These are phyloP conservation scores for Drosophila teissieri DNA, from an alignment of 1,140 invertebrate genomes.

Conservation along the genomic window DNA sequence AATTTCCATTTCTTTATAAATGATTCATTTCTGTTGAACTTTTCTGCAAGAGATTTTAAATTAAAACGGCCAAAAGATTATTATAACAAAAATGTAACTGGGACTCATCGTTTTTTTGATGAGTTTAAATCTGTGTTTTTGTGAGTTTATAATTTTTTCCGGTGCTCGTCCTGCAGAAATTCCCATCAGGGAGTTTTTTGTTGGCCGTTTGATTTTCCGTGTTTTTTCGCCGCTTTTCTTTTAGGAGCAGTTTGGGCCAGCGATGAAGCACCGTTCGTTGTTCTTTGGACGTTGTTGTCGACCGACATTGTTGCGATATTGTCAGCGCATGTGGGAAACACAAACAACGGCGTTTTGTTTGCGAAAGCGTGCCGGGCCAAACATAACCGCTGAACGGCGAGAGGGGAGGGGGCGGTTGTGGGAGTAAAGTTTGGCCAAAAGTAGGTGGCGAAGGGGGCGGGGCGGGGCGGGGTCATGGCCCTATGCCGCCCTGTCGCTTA, in stretches of 20 bases:
- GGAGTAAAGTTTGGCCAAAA: slow-evolving; percentile 1
- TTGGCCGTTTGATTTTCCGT: slow-evolving; percentile 47
- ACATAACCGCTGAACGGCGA: slow-evolving; percentile 19
- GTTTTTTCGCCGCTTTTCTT: slow-evolving; percentile 23
- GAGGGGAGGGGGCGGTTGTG: not conserved
- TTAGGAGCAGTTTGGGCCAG: slow-evolving; percentile 15
- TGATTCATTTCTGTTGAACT: not conserved
- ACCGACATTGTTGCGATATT: slow-evolving; percentile 75
- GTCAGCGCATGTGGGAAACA: slow-evolving; percentile 70
- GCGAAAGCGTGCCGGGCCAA: slow-evolving; percentile 53
- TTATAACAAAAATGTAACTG: not conserved
- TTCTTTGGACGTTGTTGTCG: slow-evolving; percentile 50
- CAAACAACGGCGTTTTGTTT: slow-evolving; percentile 65
- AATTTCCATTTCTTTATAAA: not conserved
- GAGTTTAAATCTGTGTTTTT: not conserved
- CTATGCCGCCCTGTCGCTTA: slow-evolving; percentile 62
- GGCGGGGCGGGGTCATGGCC: slow-evolving; percentile 65
- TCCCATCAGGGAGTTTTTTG: slow-evolving; percentile 48
- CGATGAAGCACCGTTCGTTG: slow-evolving; percentile 40
- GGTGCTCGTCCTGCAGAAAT: slow-evolving; percentile 27
- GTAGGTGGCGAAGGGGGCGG: slow-evolving; percentile 21
- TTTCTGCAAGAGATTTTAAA: not conserved
- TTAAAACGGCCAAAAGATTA: not conserved
- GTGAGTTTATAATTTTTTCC: not conserved
- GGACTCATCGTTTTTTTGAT: not conserved